A percentile compares a stretch with the other conserved stretches of the same genome.
Evolutionary conservation across 1,140 invertebrate genomes (phyloP).

Genomic region (Pseudoatta argentina): DNA sequence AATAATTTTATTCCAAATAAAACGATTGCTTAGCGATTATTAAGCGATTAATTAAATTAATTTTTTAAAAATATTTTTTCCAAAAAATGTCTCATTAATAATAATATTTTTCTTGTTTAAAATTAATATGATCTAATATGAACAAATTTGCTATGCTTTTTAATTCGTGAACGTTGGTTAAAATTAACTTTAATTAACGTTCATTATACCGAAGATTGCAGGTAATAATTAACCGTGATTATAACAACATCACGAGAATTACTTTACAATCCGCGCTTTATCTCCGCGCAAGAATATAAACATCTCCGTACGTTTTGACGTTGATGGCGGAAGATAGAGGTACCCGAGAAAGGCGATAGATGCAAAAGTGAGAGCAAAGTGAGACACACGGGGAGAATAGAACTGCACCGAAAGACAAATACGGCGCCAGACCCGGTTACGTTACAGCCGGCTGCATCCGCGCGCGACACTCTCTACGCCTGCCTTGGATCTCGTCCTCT

Average conservation of each 20-base stretch:
- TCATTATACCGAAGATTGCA: background rate
- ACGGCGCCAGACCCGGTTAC: constrained; percentile 59
- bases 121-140: background rate
- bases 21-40: background rate
- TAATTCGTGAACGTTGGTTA: background rate
- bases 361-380: constrained; percentile 3
- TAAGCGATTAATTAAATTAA: too few species aligned
- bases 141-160: background rate
- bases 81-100: background rate
- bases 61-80: too few species aligned
- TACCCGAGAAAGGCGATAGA: constrained; percentile 24
- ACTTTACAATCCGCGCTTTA: background rate
- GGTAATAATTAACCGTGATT: constrained; percentile 29
- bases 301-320: background rate
- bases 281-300: background rate
- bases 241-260: background rate
- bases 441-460: constrained; percentile 63
- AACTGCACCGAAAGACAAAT: constrained; percentile 64
- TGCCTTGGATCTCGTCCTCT: constrained; percentile 28
- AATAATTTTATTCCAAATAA: background rate
- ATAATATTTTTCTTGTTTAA: background rate
- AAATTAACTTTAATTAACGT: too few species aligned
- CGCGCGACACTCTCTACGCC: constrained; percentile 17
- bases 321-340: constrained; percentile 9
- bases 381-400: constrained; percentile 25